Evolutionary conservation across 2,113 vertebrate genomes (phyloP).

Genomic region (Marmota flaviventris): DNA sequence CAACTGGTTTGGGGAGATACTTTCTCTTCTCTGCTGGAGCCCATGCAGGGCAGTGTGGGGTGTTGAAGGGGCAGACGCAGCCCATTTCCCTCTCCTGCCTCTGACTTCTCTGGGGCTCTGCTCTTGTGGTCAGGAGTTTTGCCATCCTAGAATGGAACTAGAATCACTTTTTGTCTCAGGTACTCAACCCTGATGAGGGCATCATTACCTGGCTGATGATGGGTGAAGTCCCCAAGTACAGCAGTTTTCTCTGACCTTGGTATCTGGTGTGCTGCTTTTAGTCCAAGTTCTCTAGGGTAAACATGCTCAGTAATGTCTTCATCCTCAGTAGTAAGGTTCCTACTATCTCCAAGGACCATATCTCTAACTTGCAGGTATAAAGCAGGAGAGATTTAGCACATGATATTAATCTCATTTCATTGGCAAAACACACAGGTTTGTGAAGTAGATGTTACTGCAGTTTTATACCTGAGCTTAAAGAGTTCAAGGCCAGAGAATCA

Average conservation of each 20-base stretch:
- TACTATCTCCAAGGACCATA: background rate
- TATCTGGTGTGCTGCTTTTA: background rate
- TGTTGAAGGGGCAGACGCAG: background rate
- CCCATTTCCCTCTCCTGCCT: background rate
- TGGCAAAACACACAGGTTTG: background rate
- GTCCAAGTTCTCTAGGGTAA: background rate
- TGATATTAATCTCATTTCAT: background rate
- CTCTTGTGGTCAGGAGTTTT: background rate
- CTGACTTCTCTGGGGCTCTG: background rate
- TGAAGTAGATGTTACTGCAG: background rate
- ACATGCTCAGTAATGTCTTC: background rate
- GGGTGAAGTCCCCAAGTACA: background rate
- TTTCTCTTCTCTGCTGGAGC: background rate
- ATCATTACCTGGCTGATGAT: background rate
- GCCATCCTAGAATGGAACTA: background rate
- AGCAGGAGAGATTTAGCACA: background rate
- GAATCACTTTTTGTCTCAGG: background rate
- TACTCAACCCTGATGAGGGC: background rate
- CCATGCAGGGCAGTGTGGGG: rapidly evolving
- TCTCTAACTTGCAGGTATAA: background rate
- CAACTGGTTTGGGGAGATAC: background rate
- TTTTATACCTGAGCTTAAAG: background rate
- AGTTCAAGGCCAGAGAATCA: background rate
- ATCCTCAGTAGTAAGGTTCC: background rate
- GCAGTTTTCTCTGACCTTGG: background rate